Conservation (phyloP, 92 coral and sea anemone species). For the Palythoa heliodiscus region DNA sequence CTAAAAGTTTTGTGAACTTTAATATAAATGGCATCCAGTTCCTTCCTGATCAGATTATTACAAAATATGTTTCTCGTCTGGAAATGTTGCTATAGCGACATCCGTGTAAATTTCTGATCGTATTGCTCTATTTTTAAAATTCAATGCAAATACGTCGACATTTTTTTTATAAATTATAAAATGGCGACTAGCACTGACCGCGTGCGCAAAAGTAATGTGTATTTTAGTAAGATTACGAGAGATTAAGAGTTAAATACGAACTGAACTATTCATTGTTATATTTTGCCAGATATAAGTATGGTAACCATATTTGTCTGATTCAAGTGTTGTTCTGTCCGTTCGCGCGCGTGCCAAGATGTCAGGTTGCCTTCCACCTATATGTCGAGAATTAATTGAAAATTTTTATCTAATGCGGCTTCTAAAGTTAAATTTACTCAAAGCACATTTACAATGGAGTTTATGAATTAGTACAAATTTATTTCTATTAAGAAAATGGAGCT, state of each 20-base stretch:
- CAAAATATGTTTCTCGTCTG: conserved; percentile 4
- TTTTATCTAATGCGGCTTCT: conserved; percentile 36
- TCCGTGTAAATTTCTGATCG: background rate
- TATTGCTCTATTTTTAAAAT: background rate
- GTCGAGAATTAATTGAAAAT: conserved; percentile 34
- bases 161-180: background rate
- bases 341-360: conserved; percentile 43
- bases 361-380: conserved; percentile 25
- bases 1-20: background rate
- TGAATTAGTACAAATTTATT: conserved; percentile 47
- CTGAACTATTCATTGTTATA: conserved; percentile 1
- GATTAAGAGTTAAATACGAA: conserved; percentile 24
- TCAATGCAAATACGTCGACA: background rate
- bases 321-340: background rate
- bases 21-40: background rate
- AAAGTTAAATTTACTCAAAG: conserved; percentile 33
- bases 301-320: conserved; percentile 17
- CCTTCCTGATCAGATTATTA: conserved; percentile 27
- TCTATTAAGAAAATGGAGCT: conserved; percentile 32
- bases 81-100: conserved; percentile 41
- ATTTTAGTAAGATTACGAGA: conserved; percentile 9
- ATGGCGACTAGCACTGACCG: background rate
- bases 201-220: background rate
- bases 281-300: background rate
- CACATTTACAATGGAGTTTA: conserved; percentile 22